Evolutionary conservation across 2,113 vertebrate genomes (phyloP), one percentile per base, ranked within the genome.

Genomic region (Lepus europaeus): DNA sequence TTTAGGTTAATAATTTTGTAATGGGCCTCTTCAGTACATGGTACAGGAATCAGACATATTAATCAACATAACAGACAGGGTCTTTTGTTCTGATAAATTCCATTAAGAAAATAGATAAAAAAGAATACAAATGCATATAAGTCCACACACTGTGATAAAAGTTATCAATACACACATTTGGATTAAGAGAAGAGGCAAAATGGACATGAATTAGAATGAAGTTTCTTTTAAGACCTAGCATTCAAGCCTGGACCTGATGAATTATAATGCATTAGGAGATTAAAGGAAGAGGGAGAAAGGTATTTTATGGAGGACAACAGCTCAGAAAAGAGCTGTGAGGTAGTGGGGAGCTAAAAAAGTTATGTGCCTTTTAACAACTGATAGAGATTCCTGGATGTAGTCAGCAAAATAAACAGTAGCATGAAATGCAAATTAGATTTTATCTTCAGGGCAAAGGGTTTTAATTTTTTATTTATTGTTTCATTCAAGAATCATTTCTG

Each of bases 41-140:
- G 45, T 10, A 61, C 5, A 66, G 25, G 63, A 20, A 13, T 72
- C 70, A 20, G 25, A 29, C 1, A 17, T 39, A 87, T 76, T 76
- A 45, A 61, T 72, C 22, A 92, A 61, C 39, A 84, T 73, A 92
- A 61, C 8, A 33, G n/a, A 61, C 9, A n/a, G 3, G 23, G 33
- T 45, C 7, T 63, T 89, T 96, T 79, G n/a, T 56, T 93, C 25
- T 96, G 77, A 91, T 23, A 27, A 70, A 84, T 33, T n/a, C 31
- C 70, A 79, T 33, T 87, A 70, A 84, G 91, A 77, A 69, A 61
- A 89, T 4, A 79, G 51, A 96, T 39, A 56, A 27, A 25, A 78
- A 90, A 45, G 1, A 61, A 63, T 36, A 92, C 10, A 89, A 69
- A 61, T 92, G 19, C 0, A 53, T 80, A 78, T 23, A 81, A 81